phyloP scores from a whole-genome alignment of 35 echinoderm and acorn worm genomes.

The Chiridota heheva region DNA sequence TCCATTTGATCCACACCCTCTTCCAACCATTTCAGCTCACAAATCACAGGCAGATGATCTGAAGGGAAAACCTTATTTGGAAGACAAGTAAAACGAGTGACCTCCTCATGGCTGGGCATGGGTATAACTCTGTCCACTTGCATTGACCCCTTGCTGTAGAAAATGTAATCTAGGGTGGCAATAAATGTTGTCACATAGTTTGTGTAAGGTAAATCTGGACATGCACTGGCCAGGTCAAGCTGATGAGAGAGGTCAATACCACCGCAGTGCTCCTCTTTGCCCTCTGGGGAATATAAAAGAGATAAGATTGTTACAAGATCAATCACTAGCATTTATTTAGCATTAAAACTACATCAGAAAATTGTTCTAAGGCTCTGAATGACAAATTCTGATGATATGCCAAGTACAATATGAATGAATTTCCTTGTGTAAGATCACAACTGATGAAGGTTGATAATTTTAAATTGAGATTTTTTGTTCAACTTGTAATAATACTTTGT shows the following conservation, averaged over 20 bases:
- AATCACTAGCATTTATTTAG: not conserved
- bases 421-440: not conserved
- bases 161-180: slow-evolving; percentile 69
- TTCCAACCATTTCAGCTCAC: slow-evolving; percentile 79
- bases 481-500: no score
- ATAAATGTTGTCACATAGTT: slow-evolving; percentile 79
- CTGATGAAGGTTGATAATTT: not conserved
- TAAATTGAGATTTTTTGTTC: not conserved
- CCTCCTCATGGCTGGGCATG: slow-evolving; percentile 73
- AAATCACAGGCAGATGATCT: slow-evolving; percentile 78
- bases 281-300: slow-evolving; percentile 46
- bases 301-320: not conserved
- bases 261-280: slow-evolving; percentile 82
- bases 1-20: no score
- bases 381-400: not conserved
- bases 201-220: slow-evolving; percentile 56
- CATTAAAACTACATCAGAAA: not conserved
- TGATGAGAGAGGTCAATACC: slow-evolving; percentile 57
- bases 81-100: slow-evolving; percentile 61
- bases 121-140: slow-evolving; percentile 58
- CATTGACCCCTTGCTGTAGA: slow-evolving; percentile 40
- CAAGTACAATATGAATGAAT: not conserved
- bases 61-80: slow-evolving; percentile 92
- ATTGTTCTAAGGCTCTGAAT: not conserved
- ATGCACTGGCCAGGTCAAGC: slow-evolving; percentile 57